phyloP scores from a whole-genome alignment of 2,888 invertebrate genomes.

The Microplitis deprimator region DNA sequence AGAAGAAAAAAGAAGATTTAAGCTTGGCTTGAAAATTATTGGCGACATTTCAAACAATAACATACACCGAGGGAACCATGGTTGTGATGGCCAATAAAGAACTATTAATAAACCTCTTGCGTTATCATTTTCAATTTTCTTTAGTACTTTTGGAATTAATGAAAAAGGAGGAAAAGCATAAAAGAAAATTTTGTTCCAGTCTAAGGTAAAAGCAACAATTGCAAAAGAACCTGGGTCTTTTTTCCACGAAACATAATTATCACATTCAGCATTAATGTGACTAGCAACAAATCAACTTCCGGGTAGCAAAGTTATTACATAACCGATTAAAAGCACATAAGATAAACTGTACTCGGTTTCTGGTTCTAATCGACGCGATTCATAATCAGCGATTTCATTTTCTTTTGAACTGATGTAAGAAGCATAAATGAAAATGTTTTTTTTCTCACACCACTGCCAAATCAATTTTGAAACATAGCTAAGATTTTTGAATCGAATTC shows the following conservation, averaged over 20 bases:
- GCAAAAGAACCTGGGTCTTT: slow-evolving; percentile 9
- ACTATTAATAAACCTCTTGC: slow-evolving; percentile 21
- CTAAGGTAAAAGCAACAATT: slow-evolving; percentile 27
- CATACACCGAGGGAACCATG: slow-evolving; percentile 36
- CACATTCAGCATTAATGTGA: slow-evolving; percentile 17
- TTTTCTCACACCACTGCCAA: too few species aligned
- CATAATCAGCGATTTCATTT: too few species aligned
- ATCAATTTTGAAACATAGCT: too few species aligned
- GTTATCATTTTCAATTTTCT: slow-evolving; percentile 11
- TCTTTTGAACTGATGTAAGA: too few species aligned
- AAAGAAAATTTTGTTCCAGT: slow-evolving; percentile 18
- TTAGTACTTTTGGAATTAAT: slow-evolving; percentile 4
- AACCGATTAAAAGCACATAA: slow-evolving; percentile 29
- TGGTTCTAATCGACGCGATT: too few species aligned
- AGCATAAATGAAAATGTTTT: too few species aligned
- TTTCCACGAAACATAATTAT: slow-evolving; percentile 25
- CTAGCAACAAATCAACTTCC: slow-evolving; percentile 30
- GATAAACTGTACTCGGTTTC: too few species aligned
- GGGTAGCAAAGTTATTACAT: slow-evolving; percentile 7
- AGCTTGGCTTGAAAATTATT: slow-evolving; percentile 20
- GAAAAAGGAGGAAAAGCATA: slow-evolving; percentile 33
- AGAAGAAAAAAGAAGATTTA: slow-evolving; percentile 26
- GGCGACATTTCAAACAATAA: slow-evolving; percentile 10
- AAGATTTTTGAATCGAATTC: too few species aligned
- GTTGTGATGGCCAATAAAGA: slow-evolving; percentile 18